A percentile compares a stretch with the other conserved stretches of the same genome.
Evolutionary conservation across 1,140 invertebrate genomes (phyloP).

Genomic region (Listronotus bonariensis): DNA sequence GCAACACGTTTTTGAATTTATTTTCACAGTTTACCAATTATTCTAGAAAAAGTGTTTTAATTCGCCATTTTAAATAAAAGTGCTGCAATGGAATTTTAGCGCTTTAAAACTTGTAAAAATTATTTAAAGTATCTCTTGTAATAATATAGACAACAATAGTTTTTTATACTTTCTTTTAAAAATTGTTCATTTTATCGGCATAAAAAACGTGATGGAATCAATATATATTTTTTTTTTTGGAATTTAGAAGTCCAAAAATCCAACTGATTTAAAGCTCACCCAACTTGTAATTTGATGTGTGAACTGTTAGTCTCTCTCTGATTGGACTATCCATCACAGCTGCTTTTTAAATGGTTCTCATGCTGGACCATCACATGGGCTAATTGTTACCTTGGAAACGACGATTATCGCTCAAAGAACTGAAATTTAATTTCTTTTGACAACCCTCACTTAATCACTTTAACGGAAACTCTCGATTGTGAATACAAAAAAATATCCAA

Average conservation of each 20-base stretch:
- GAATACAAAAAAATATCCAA: not conserved
- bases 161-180: too few relatives aligned
- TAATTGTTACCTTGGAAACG: slow-evolving; percentile 54
- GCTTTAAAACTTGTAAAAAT: too few relatives aligned
- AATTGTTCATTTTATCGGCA: too few relatives aligned
- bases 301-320: slow-evolving; percentile 4
- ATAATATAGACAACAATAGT: too few relatives aligned
- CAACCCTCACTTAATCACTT: slow-evolving; percentile 42
- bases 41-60: too few relatives aligned
- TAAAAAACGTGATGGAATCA: too few relatives aligned
- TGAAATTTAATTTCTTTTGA: slow-evolving; percentile 42
- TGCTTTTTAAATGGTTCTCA: slow-evolving; percentile 20
- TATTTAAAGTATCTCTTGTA: too few relatives aligned
- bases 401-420: slow-evolving; percentile 43
- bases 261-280: not conserved
- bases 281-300: not conserved
- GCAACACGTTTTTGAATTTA: too few relatives aligned
- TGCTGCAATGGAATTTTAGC: too few relatives aligned
- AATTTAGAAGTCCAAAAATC: not conserved
- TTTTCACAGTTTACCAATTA: too few relatives aligned
- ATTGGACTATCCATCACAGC: slow-evolving; percentile 27
- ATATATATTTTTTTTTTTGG: too few relatives aligned
- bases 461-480: not conserved
- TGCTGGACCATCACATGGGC: slow-evolving; percentile 46
- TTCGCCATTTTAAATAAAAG: too few relatives aligned